Conservation (phyloP, 2,797 vertebrate genomes). For the Leuciscus waleckii region DNA sequence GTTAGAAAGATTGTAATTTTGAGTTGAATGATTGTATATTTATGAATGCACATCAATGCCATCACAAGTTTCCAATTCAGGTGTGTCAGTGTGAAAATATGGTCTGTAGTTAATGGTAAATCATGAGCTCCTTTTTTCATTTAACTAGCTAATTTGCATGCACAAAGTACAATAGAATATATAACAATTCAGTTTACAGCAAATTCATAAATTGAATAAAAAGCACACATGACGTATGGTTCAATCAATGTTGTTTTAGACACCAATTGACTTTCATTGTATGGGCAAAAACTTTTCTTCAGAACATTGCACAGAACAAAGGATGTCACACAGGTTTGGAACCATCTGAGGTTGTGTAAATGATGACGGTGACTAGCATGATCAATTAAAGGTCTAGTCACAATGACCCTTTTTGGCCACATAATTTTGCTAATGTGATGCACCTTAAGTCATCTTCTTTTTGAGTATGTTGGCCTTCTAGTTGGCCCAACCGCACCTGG, state of each 20-base stretch:
- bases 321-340: neutral
- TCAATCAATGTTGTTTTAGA: neutral
- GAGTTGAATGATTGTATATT: neutral
- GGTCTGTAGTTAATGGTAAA: neutral
- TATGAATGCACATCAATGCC: neutral
- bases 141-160: neutral
- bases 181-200: no score
- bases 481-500: constrained; percentile 3
- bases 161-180: no score
- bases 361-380: neutral
- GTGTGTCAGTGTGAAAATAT: neutral
- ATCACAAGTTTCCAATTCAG: neutral
- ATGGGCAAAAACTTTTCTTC: neutral
- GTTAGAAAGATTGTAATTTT: neutral
- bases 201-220: no score
- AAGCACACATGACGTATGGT: neutral
- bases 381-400: neutral
- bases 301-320: neutral
- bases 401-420: neutral
- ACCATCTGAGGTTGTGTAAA: neutral
- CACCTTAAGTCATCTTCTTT: neutral
- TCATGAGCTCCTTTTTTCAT: no score
- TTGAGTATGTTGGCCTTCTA: neutral
- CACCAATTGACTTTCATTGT: neutral
- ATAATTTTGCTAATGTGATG: neutral